Percentiles rank a stretch among this genome's conserved stretches.
phyloP scores from a whole-genome alignment of 2,113 vertebrate species.

The Phylloscopus trochiloides region DNA sequence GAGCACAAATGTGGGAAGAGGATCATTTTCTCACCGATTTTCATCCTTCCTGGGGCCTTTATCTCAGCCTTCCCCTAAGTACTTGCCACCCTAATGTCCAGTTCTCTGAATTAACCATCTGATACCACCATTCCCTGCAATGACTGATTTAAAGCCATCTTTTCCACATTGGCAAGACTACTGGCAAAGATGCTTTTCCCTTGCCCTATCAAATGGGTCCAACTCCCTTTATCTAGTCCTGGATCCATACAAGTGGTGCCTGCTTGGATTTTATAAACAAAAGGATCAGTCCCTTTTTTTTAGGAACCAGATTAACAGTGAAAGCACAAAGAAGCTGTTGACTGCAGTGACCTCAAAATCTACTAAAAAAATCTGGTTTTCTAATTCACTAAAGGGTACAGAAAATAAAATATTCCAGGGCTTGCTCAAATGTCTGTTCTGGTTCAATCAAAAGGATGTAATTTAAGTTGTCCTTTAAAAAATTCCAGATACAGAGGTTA shows the following conservation, averaged over 20 bases:
- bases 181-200: not conserved
- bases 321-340: not conserved
- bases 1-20: accelerated
- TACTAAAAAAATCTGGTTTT: not conserved
- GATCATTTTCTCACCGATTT: not conserved
- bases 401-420: not conserved
- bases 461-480: not conserved
- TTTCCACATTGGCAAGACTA: not conserved
- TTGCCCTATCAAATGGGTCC: not conserved
- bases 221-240: accelerated
- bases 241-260: accelerated
- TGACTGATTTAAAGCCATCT: not conserved
- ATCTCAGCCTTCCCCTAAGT: not conserved
- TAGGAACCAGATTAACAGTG: not conserved
- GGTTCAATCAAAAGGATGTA: not conserved
- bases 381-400: not conserved
- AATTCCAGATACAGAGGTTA: not conserved
- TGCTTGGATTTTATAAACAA: not conserved
- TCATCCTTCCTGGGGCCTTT: not conserved
- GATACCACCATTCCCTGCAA: not conserved
- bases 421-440: not conserved
- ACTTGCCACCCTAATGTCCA: not conserved
- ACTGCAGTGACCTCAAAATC: not conserved
- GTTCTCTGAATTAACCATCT: not conserved
- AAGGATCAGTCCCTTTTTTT: not conserved